Percentiles rank a stretch among this genome's conserved stretches.
Conservation (phyloP, 2,797 vertebrate species). For the Melanotaenia maccullochi region DNA sequence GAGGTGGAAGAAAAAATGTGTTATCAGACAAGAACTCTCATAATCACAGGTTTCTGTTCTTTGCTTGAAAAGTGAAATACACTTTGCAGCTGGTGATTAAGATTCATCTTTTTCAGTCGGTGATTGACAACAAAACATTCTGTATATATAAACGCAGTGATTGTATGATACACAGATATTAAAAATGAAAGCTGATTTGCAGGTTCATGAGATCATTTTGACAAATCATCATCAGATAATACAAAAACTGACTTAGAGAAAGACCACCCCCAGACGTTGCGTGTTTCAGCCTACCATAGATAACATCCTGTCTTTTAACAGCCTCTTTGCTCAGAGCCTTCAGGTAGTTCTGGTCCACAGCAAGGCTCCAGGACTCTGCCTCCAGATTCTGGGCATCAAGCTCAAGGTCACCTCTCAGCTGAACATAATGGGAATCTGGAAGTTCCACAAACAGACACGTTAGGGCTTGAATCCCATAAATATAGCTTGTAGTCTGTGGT, state of each 20-base stretch:
- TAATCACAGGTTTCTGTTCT: slow-evolving; percentile 10
- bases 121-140: neutral
- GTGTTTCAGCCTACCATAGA: slow-evolving; percentile 86
- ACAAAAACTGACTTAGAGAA: neutral
- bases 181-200: neutral
- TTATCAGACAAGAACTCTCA: slow-evolving; percentile 6
- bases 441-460: slow-evolving; percentile 18
- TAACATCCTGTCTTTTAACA: slow-evolving; percentile 91
- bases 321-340: slow-evolving; percentile 85
- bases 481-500: slow-evolving; percentile 14
- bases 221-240: neutral
- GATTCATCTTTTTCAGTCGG: neutral
- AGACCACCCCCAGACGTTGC: neutral
- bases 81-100: neutral
- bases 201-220: neutral
- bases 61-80: neutral
- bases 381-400: slow-evolving; percentile 87
- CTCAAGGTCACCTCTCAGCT: slow-evolving; percentile 85
- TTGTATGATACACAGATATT: neutral
- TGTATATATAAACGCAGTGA: neutral
- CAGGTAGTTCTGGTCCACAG: slow-evolving; percentile 86
- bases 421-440: slow-evolving; percentile 84
- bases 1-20: neutral
- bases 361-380: slow-evolving; percentile 91
- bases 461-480: neutral